Percentiles rank a stretch among this genome's conserved stretches.
phyloP scores from a whole-genome alignment of 2,888 invertebrate genomes.

The Spilosoma lubricipeda region DNA sequence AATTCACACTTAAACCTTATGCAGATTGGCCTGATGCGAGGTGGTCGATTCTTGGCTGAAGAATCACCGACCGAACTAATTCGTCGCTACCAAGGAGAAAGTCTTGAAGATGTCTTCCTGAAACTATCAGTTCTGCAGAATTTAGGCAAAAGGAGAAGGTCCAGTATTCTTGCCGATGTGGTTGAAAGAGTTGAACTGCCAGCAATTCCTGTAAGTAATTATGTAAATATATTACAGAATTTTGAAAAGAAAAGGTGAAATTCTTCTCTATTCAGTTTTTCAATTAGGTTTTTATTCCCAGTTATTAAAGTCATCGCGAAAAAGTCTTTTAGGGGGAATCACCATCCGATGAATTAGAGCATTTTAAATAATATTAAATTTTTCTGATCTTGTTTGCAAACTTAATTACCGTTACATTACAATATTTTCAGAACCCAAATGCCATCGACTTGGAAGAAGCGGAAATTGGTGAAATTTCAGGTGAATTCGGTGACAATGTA shows the following conservation, averaged over 20 bases:
- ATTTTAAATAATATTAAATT: no score
- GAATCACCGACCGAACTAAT: constrained; percentile 91
- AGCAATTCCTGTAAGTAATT: constrained; percentile 85
- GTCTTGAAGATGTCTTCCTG: constrained; percentile 93
- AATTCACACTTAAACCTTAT: neutral
- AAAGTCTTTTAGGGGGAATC: no score
- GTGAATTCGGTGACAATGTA: constrained; percentile 95
- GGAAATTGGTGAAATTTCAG: constrained; percentile 92
- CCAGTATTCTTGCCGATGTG: constrained; percentile 92
- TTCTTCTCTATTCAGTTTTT: neutral
- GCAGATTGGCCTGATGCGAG: constrained; percentile 93
- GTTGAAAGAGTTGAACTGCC: constrained; percentile 89
- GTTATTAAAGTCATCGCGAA: neutral
- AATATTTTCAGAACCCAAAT: constrained; percentile 84
- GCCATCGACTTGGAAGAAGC: constrained; percentile 89
- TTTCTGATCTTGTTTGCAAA: neutral
- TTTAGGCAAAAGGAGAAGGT: constrained; percentile 92
- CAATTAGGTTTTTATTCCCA: neutral
- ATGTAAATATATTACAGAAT: neutral
- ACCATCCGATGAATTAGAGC: no score
- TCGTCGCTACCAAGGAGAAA: constrained; percentile 89
- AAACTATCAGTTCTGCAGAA: constrained; percentile 93
- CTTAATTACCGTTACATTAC: neutral
- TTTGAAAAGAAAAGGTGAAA: neutral
- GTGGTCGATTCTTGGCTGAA: constrained; percentile 94